phyloP scores from a whole-genome alignment of 2,797 vertebrate genomes.

The Neoniphon sammara region DNA sequence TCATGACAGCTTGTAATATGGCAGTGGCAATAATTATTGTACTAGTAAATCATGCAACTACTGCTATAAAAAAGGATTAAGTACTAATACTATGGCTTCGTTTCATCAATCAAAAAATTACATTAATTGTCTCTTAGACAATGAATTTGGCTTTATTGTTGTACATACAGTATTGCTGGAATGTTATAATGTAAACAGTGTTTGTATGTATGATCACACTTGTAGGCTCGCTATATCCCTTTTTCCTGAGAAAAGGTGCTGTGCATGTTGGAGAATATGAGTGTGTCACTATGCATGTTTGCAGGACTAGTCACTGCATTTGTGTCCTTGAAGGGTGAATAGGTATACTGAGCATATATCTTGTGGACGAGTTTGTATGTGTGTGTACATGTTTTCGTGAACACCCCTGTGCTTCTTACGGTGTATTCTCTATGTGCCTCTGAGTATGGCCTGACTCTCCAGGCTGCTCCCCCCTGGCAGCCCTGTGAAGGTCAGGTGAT shows the following conservation, averaged over 20 bases:
- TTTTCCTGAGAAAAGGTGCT: conserved; percentile 75
- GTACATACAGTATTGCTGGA: conserved; percentile 72
- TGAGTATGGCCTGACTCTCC: conserved; percentile 69
- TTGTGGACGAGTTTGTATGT: not conserved
- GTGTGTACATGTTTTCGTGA: conserved; percentile 22
- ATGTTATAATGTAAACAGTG: conserved; percentile 54
- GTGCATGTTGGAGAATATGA: not conserved
- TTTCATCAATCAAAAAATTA: conserved; percentile 57
- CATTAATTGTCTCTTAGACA: conserved; percentile 47
- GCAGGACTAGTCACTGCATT: not conserved
- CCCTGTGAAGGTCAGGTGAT: conserved; percentile 73
- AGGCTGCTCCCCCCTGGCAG: conserved; percentile 82
- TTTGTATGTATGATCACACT: conserved; percentile 24
- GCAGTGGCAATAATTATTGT: conserved; percentile 65
- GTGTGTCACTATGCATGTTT: conserved; percentile 27
- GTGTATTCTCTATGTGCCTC: conserved; percentile 70
- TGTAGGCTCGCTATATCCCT: conserved; percentile 50
- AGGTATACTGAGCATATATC: not conserved
- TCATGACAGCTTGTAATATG: conserved; percentile 63
- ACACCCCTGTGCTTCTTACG: conserved; percentile 32
- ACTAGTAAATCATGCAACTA: conserved; percentile 64
- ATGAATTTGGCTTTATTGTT: conserved; percentile 59
- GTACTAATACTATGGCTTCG: conserved; percentile 71
- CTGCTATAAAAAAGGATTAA: conserved; percentile 52
- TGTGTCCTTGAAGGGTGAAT: not conserved